A percentile compares a stretch with the other conserved stretches of the same genome.
Evolutionary conservation across 2,888 invertebrate genomes (phyloP).

Genomic region (Corythucha ciliata): DNA sequence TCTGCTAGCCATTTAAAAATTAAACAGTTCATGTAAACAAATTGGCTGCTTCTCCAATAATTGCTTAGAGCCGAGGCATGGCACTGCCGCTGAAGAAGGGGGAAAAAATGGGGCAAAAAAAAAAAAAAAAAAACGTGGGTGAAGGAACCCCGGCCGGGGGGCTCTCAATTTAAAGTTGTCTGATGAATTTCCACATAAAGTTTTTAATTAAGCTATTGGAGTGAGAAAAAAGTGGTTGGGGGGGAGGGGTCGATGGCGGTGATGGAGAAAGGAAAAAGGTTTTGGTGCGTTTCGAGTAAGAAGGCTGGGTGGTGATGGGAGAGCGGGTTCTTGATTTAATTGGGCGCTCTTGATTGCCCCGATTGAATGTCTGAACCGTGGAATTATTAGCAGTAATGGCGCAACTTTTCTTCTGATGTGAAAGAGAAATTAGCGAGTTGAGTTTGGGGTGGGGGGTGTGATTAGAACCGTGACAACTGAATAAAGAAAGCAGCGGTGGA

Average conservation of each 20-base stretch:
- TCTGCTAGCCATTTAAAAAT: conserved; percentile 21
- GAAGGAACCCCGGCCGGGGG: too few relatives aligned
- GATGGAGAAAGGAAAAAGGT: conserved; percentile 8
- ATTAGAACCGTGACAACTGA: too few relatives aligned
- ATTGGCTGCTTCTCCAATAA: conserved; percentile 25
- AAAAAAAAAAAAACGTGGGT: conserved; percentile 16
- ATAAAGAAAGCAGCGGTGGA: conserved; percentile 2
- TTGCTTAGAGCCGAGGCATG: conserved; percentile 22
- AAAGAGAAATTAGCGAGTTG: too few relatives aligned
- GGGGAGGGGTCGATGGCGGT: conserved; percentile 1
- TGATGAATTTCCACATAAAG: conserved; percentile 27
- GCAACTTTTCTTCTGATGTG: too few relatives aligned
- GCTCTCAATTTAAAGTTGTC: conserved; percentile 26
- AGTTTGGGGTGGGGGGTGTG: too few relatives aligned
- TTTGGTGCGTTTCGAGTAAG: too few relatives aligned
- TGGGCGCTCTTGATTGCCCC: conserved; percentile 21
- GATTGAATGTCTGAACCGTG: conserved; percentile 23
- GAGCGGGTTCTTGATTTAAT: conserved; percentile 22
- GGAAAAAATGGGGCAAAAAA: conserved; percentile 2
- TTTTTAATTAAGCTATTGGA: conserved; percentile 26
- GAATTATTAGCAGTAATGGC: conserved; percentile 20
- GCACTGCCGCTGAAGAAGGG: too few relatives aligned
- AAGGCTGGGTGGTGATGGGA: conserved; percentile 3
- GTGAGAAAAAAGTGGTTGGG: conserved; percentile 5
- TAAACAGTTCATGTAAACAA: conserved; percentile 26